Base-by-base conservation (phyloP, 2,888 invertebrate genomes). In the Drosophila prostipennis region DNA sequence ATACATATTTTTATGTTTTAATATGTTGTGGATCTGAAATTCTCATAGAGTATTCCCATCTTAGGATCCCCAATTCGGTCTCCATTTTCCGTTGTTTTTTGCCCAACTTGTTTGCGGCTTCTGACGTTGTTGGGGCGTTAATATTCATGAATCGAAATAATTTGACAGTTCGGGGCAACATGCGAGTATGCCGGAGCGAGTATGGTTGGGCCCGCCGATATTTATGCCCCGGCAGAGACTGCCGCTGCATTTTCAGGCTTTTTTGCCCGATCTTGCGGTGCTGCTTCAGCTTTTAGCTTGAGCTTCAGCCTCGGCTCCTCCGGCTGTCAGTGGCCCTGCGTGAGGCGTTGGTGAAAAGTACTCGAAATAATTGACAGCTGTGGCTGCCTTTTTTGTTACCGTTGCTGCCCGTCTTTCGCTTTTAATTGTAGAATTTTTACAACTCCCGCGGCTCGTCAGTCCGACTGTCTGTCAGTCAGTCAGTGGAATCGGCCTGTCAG, bases 321-420 rank as follows among this genome's bases (percentile, higher is more conserved):
- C 37, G 54, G 61, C 37, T 42, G 58, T 36, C 54, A 72, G 63
- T 63, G 88, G 61, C 83, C 19, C 81, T 89, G 81, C 81, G 81
- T 85, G 89, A 87, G 88, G 89, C 89, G 87, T 89, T 89, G 84
- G 89, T 89, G 89, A 89, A 84, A 84, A 84, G 84, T 89, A 85
- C 89, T 89, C 89, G 84, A 85, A 85, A 85, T 89, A 89, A 85
- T 85, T 85, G 89, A 89, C 84, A 85, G 84, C 84, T 85, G 84
- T 88, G 80, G 89, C 86, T 82, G 87, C 78, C 87, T 84, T 89
- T 89, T 84, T 84, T 84, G 86, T 82, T 89, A 70, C 84, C 72
- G 69, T 76, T 68, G 19, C 60, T 58, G 60, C 45, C 16, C 29
- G 72, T 72, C 48, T 48, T 64, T 58, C 55, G 79, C 73, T 89